Percentiles rank a stretch among this genome's conserved stretches.
Conservation (phyloP, 2,888 invertebrate genomes). For the Polydrusus cervinus region DNA sequence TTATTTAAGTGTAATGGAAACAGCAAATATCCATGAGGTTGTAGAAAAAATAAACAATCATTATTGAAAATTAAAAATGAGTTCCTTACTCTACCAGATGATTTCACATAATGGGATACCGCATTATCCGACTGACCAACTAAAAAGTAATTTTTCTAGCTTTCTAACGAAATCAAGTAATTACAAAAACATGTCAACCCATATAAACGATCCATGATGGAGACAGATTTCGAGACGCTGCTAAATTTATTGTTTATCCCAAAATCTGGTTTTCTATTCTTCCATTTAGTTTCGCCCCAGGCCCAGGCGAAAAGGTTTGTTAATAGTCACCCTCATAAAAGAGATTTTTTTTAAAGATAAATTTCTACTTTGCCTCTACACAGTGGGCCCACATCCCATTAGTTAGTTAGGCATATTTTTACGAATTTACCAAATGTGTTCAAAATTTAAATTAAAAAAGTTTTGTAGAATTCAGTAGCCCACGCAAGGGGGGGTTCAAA, state of each 20-base stretch:
- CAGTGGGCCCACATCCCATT: slow-evolving; percentile 52
- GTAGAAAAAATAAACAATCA: too few relatives aligned
- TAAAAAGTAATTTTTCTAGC: too few relatives aligned
- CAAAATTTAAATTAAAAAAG: too few relatives aligned
- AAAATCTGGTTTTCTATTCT: slow-evolving; percentile 42
- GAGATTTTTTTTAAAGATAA: slow-evolving; percentile 67
- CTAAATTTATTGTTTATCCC: slow-evolving; percentile 38
- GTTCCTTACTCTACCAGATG: too few relatives aligned
- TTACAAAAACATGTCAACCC: not conserved
- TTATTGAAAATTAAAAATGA: too few relatives aligned
- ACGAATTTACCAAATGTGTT: not conserved
- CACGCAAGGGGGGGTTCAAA: too few relatives aligned
- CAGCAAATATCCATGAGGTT: too few relatives aligned
- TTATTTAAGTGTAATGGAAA: too few relatives aligned
- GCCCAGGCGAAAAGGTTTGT: slow-evolving; percentile 55
- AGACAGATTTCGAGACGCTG: slow-evolving; percentile 37
- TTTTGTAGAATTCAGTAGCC: too few relatives aligned
- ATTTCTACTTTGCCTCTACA: slow-evolving; percentile 64
- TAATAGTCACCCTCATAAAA: slow-evolving; percentile 64
- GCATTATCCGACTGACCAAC: too few relatives aligned
- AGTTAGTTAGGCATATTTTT: not conserved
- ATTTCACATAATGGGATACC: too few relatives aligned
- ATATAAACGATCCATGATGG: not conserved
- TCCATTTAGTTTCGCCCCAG: slow-evolving; percentile 53
- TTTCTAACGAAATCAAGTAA: not conserved